Evolutionary conservation across 2,113 vertebrate species (phyloP), one percentile per base, ranked within the genome.

Genomic region (Delphinus delphis): DNA sequence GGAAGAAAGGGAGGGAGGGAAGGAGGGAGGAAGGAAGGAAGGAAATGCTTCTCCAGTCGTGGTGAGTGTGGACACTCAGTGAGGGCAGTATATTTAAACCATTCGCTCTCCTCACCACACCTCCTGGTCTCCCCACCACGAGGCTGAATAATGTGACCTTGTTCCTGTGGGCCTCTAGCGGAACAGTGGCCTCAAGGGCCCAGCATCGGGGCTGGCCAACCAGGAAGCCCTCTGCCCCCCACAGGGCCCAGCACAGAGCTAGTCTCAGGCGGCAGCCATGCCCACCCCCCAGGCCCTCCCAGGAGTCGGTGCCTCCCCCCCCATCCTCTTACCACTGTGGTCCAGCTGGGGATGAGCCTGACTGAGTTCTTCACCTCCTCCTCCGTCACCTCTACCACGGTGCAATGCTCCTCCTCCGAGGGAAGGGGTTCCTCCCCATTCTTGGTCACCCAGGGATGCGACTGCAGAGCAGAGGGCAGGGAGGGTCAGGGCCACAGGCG

Each of bases 321-420:
- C 50, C 17, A 26, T 17, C 23, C 84, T 97, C 99, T 58, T 98
- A 99, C 99, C 99, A 99, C 99, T 0, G 99, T 99, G 95, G 99
- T 99, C 97, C 99, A 99, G 96, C 99, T 99, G 20, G 99, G 99
- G 82, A 99, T 99, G 1, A 99, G 99, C 98, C 99, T 99, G 95
- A 99, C 99, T 0, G 99, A 99, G 98, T 99, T 99, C 98, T 99
- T 98, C 98, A 99, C 99, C 97, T 99, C 99, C 97, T 99, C 99
- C 97, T 99, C 99, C 0, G 99, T 99, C 96, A 99, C 99, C 98
- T 99, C 99, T 97, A 99, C 99, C 97, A 98, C 95, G 0, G 99
- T 99, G 97, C 99, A 99, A 95, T 99, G 99, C 79, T 99, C 99
- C 44, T 99, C 99, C 98, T 99, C 99, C 44, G 99, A 98, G 0